phyloP scores from a whole-genome alignment of 1,140 invertebrate species.

The Hylyphantes graminicola region DNA sequence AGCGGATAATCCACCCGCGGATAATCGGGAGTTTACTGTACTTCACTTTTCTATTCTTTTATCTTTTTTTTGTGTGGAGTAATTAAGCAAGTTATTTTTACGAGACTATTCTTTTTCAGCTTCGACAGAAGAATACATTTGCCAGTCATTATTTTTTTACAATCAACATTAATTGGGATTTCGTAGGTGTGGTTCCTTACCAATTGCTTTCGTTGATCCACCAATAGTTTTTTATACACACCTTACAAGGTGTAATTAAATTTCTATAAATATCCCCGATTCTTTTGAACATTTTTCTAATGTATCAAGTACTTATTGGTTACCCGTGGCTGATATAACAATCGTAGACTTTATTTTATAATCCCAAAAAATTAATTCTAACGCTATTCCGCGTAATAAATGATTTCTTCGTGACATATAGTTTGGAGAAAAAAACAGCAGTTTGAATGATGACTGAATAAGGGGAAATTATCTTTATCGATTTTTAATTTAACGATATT shows the following conservation, averaged over 20 bases:
- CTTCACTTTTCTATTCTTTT: no score
- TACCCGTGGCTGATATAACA: conserved; percentile 49
- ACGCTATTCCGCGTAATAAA: conserved; percentile 39
- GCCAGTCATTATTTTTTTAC: conserved; percentile 33
- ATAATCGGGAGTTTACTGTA: no score
- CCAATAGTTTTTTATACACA: conserved; percentile 40
- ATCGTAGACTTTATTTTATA: conserved; percentile 50
- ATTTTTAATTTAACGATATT: conserved; percentile 55
- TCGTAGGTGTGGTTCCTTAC: conserved; percentile 52
- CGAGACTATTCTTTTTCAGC: conserved; percentile 22
- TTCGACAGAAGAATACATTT: conserved; percentile 36
- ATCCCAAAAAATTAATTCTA: conserved; percentile 52
- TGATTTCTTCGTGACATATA: conserved; percentile 54
- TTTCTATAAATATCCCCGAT: conserved; percentile 54
- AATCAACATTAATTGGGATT: conserved; percentile 51
- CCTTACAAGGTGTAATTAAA: conserved; percentile 50
- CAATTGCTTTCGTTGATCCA: conserved; percentile 50
- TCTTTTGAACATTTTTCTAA: conserved; percentile 43
- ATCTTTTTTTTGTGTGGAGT: background rate
- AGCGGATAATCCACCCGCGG: no score
- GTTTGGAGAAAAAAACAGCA: conserved; percentile 27
- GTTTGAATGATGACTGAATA: conserved; percentile 54
- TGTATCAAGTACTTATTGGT: conserved; percentile 54
- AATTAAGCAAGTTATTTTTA: conserved; percentile 34
- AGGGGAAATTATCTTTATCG: conserved; percentile 49